Evolutionary conservation across 2,888 invertebrate genomes (phyloP), one percentile per base, ranked within the genome.

Genomic region (Oscheius sp.): DNA sequence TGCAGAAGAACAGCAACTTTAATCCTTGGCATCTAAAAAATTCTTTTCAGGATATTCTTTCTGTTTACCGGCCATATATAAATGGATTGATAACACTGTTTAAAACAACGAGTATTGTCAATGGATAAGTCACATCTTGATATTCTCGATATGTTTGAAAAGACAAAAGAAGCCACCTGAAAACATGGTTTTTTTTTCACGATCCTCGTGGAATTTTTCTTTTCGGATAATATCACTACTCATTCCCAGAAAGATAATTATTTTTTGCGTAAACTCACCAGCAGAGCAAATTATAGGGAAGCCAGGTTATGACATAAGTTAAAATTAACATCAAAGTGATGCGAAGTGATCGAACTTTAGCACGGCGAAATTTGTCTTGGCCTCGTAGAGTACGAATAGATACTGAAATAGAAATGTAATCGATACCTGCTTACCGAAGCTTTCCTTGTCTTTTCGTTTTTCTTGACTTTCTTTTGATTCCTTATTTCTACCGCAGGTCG

Each of bases 51-150:
- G 8, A n/a, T 30, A 36, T 8, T n/a, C 24, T 32, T 9, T 8
- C 12, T 12, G 30, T 41, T 30, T 54, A 75, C 75, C 80, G 69
- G 33, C 80, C 80, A 56, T 81, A 81, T 8, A 81, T 81, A 54
- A 81, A 78, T 8, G 80, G 80, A 69, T 81, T 81, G 50, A 81
- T 78, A 45, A 81, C 77, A 63, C 75, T 75, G 56, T 81, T 81
- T n/a, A 79, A 65, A 9, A 78, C 73, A 30, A 81, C 78, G 45
- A 81, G 45, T n/a, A 74, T 75, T 41, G 74, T 70, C n/a, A 79
- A 59, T 49, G 77, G 76, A 56, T 74, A 81, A 24, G 74, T 72
- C 8, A 72, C 69, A 57, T 78, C 77, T n/a, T 79, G 66, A 51
- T 74, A 74, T 5, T 64, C 69, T 12, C 41, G 41, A 56, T 77